Base-by-base conservation (phyloP, 2,113 vertebrate genomes). In the Deroptyus accipitrinus region DNA sequence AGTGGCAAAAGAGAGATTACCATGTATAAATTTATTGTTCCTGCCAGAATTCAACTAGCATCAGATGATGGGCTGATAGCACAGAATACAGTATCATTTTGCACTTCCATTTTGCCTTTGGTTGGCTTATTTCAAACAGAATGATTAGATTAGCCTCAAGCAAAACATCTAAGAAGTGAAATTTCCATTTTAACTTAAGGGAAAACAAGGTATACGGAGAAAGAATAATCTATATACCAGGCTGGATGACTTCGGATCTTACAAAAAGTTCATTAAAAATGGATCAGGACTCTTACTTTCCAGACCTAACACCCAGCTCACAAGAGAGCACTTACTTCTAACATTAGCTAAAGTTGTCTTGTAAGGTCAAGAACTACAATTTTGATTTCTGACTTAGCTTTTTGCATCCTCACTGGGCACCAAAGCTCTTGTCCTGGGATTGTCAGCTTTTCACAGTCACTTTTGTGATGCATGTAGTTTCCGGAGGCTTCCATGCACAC, bases 1-100 rank as follows among this genome's bases (percentile, higher is more conserved):
- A 72, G 84, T 83, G 86, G 70, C 57, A 91, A 89, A 93, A 70
- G n/a, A 67, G 86, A 86, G 77, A 94, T 80, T 82, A 82, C 27
- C 66, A 59, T 62, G n/a, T 52, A 79, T 28, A 92, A 94, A 79
- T 54, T 69, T 77, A 51, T 70, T 86, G 90, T 55, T 94, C 15
- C 94, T 78, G 83, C 79, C 79, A 95, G 82, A 94, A 88, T 74
- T 75, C 57, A 94, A 19, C 79, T 75, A 64, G 48, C 57, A 86
- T 82, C 92, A 76, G 83, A 83, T 87, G 78, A 86, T 1, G 1
- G 69, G 27, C 0, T 64, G 7, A 69, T 75, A 86, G 90, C 68
- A 84, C 13, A 75, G 62, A 89, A 63, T 17, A 81, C 13, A 17
- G n/a, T 76, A 73, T 44, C 42, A 66, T 91, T 92, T 51, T 86